A percentile compares a stretch with the other conserved stretches of the same genome.
phyloP scores from a whole-genome alignment of 2,888 invertebrate genomes.

The Cerastis leucographa region DNA sequence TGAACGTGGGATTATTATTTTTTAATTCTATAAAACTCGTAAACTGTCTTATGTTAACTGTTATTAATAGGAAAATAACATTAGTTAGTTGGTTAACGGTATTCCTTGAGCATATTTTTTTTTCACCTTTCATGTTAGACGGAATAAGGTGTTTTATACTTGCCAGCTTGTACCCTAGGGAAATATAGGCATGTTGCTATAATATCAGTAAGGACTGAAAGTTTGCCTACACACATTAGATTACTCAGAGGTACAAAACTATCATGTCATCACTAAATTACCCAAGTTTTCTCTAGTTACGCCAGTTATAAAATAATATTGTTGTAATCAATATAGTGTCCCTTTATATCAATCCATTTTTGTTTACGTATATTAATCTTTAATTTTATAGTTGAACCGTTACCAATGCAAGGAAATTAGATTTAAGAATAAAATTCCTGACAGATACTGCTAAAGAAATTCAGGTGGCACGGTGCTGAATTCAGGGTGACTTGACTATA shows the following conservation, averaged over 20 bases:
- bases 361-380: too few relatives aligned
- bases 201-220: too few relatives aligned
- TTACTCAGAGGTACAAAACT: too few relatives aligned
- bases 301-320: too few relatives aligned
- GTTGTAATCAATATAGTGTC: too few relatives aligned
- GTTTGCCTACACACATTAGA: too few relatives aligned
- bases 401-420: not conserved
- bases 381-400: too few relatives aligned
- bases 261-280: too few relatives aligned
- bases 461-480: not conserved
- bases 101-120: not conserved
- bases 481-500: not conserved
- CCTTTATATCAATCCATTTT: too few relatives aligned
- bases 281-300: too few relatives aligned
- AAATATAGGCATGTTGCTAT: too few relatives aligned
- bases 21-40: constrained; percentile 13
- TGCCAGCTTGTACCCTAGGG: not conserved
- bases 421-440: not conserved
- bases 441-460: not conserved
- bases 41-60: not conserved
- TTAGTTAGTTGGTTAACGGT: not conserved
- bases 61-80: not conserved
- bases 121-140: not conserved
- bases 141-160: not conserved
- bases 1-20: constrained; percentile 32